A percentile compares a stretch with the other conserved stretches of the same genome.
These are phyloP conservation scores for Antheraea yamamai DNA, from an alignment of 2,888 invertebrate genomes.

Conservation along the genomic window DNA sequence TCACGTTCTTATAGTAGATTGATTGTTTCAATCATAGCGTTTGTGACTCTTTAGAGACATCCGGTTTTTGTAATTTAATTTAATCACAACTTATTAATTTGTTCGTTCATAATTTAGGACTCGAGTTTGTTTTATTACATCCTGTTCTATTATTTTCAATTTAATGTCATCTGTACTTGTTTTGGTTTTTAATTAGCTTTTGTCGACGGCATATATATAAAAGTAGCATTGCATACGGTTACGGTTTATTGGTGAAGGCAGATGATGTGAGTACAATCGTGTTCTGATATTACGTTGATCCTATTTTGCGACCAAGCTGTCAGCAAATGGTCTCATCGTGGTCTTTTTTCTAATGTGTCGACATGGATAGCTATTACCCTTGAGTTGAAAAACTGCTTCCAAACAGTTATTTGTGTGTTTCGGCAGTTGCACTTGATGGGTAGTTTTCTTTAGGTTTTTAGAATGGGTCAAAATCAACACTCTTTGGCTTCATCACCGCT, in stretches of 20 bases:
- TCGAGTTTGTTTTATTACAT: background rate
- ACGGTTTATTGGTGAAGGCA: background rate
- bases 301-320: too few species aligned
- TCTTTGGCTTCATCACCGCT: too few species aligned
- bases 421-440: too few species aligned
- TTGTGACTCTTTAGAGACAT: background rate
- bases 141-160: background rate
- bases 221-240: background rate
- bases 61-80: conserved; percentile 1
- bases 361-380: too few species aligned
- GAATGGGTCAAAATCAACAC: too few species aligned
- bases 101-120: background rate
- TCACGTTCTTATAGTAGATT: conserved; percentile 12
- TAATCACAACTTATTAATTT: background rate
- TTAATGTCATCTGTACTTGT: background rate
- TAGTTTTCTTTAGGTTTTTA: too few species aligned
- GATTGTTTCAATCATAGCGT: conserved; percentile 10
- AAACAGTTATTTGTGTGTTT: too few species aligned
- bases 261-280: background rate
- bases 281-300: too few species aligned
- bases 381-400: too few species aligned
- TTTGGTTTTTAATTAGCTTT: background rate
- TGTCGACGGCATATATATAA: background rate
- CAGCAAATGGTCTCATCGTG: too few species aligned
- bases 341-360: too few species aligned